Evolutionary conservation across 2,113 vertebrate genomes (phyloP).

Genomic region (Notarius lentiginosus): DNA sequence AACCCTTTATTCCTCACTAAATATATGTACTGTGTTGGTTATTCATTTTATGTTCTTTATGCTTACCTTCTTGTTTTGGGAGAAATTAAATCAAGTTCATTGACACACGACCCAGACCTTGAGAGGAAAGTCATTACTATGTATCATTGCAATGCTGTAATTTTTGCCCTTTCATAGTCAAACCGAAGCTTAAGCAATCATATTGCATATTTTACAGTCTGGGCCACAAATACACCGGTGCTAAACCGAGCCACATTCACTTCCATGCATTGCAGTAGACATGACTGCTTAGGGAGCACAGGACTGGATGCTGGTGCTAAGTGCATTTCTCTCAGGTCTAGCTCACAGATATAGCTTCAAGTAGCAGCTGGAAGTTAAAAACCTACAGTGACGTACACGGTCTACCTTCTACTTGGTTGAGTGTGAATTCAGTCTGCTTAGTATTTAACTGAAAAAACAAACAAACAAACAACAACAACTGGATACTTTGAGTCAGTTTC

Average conservation of each 20-base stretch:
- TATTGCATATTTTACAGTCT: slow-evolving; percentile 23
- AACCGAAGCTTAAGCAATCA: not conserved
- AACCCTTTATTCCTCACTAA: slow-evolving; percentile 29
- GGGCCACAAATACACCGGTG: not conserved
- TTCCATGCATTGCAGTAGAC: not conserved
- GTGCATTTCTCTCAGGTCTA: not conserved
- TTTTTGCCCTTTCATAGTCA: slow-evolving; percentile 41
- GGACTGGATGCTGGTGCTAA: not conserved
- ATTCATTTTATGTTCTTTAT: slow-evolving; percentile 44
- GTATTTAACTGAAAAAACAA: slow-evolving; percentile 3
- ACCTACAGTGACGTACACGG: not conserved
- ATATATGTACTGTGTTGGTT: slow-evolving; percentile 56
- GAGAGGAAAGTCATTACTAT: slow-evolving; percentile 66
- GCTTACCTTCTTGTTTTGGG: slow-evolving; percentile 56
- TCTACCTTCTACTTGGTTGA: not conserved
- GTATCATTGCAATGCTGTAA: too few species aligned
- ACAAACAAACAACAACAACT: not conserved
- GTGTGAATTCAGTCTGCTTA: slow-evolving; percentile 15
- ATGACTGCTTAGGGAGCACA: not conserved
- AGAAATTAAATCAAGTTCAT: slow-evolving; percentile 60
- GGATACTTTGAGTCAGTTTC: slow-evolving; percentile 14
- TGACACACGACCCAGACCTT: slow-evolving; percentile 56
- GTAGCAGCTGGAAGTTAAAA: not conserved
- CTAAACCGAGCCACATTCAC: slow-evolving; percentile 13
- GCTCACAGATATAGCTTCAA: not conserved